A percentile compares a stretch with the other conserved stretches of the same genome.
Conservation (phyloP, 92 coral and sea anemone genomes). For the Phenganax marumi region DNA sequence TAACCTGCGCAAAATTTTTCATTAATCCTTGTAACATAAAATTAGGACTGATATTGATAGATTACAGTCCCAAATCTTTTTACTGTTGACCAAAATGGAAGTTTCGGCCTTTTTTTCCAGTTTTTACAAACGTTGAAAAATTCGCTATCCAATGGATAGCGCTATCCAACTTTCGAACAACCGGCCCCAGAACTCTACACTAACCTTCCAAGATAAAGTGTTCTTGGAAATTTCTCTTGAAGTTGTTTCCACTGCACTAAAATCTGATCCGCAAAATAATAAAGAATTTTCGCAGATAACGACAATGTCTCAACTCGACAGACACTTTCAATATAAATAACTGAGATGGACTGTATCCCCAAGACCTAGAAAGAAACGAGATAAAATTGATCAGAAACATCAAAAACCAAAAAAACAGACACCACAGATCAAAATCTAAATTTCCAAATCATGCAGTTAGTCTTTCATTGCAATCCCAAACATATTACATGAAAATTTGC, state of each 20-base stretch:
- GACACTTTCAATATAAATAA: constrained; percentile 88
- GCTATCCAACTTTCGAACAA: too few species aligned
- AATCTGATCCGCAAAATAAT: constrained; percentile 79
- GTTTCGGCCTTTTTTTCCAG: too few species aligned
- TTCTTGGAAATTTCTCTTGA: constrained; percentile 70
- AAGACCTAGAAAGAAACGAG: constrained; percentile 50
- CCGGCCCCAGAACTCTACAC: constrained; percentile 56
- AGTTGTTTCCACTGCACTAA: constrained; percentile 92
- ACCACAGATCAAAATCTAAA: too few species aligned
- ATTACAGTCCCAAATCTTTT: too few species aligned
- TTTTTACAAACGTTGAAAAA: too few species aligned
- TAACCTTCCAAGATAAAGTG: constrained; percentile 83
- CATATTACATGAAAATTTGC: too few species aligned
- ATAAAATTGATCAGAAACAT: background rate
- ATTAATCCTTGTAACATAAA: too few species aligned
- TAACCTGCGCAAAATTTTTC: too few species aligned
- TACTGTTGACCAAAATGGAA: too few species aligned
- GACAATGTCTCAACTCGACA: constrained; percentile 94
- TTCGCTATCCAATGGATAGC: too few species aligned
- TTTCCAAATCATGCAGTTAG: background rate
- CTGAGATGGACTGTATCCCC: constrained; percentile 60
- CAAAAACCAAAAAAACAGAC: background rate
- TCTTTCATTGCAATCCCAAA: background rate
- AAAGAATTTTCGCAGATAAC: constrained; percentile 81
- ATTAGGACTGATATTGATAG: too few species aligned